phyloP scores from a whole-genome alignment of 1,140 invertebrate genomes.

The Drosophila parabipectinata region DNA sequence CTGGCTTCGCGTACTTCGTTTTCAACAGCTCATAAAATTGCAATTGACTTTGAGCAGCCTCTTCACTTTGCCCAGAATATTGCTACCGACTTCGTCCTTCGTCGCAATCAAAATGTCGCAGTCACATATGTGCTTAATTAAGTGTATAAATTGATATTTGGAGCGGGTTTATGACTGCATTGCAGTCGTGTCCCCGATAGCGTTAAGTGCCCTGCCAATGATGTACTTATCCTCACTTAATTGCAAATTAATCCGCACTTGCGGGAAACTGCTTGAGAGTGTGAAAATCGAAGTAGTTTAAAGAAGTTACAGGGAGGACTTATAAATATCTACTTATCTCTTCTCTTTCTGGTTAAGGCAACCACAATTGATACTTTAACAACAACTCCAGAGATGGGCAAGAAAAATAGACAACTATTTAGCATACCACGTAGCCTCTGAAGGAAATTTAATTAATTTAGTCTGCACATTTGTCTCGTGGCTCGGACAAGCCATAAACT shows the following conservation, averaged over 20 bases:
- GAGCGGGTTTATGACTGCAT: slow-evolving; percentile 77
- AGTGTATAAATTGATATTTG: slow-evolving; percentile 81
- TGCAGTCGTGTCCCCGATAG: slow-evolving; percentile 65
- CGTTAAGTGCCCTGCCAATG: slow-evolving; percentile 55
- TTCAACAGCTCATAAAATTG: slow-evolving; percentile 81
- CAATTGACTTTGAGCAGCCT: slow-evolving; percentile 71
- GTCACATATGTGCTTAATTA: slow-evolving; percentile 80
- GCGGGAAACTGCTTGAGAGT: slow-evolving; percentile 3
- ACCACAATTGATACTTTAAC: slow-evolving; percentile 1
- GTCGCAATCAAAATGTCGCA: slow-evolving; percentile 60
- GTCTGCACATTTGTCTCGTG: slow-evolving; percentile 20
- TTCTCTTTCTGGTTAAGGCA: neutral
- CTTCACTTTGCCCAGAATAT: neutral
- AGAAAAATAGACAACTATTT: slow-evolving; percentile 33
- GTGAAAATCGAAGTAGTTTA: neutral
- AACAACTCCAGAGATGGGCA: neutral
- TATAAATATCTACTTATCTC: no score
- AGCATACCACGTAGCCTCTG: slow-evolving; percentile 59
- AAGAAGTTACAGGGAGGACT: no score
- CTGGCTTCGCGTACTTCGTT: slow-evolving; percentile 61
- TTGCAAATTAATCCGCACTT: slow-evolving; percentile 18
- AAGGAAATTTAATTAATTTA: slow-evolving; percentile 74
- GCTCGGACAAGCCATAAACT: slow-evolving; percentile 75
- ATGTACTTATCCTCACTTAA: slow-evolving; percentile 38
- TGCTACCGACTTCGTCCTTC: slow-evolving; percentile 14